Conservation (phyloP, 1,140 invertebrate species). For the Radopholus similis region DNA sequence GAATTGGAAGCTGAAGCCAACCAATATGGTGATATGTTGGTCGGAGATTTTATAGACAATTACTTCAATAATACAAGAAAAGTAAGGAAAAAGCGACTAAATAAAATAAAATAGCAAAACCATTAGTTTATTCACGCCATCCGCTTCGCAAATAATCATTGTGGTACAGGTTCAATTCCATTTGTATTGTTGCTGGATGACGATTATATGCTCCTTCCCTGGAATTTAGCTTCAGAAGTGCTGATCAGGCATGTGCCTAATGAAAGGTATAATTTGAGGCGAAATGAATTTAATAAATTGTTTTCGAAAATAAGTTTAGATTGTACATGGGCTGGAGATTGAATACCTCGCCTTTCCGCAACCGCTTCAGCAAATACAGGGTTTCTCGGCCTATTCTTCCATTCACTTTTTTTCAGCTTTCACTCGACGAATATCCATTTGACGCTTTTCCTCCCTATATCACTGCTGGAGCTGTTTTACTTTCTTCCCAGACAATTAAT, state of each 20-base stretch:
- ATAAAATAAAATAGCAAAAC: neutral
- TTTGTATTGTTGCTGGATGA: constrained; percentile 51
- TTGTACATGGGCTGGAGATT: constrained; percentile 52
- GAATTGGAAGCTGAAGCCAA: constrained; percentile 23
- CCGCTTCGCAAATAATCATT: constrained; percentile 38
- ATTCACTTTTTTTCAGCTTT: constrained; percentile 38
- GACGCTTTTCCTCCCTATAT: constrained; percentile 53
- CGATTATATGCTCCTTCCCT: constrained; percentile 45
- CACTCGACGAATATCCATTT: constrained; percentile 48
- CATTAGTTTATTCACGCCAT: constrained; percentile 40
- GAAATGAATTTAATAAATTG: no score
- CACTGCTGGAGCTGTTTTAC: constrained; percentile 47
- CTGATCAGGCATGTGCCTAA: constrained; percentile 15
- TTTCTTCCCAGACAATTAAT: constrained; percentile 39
- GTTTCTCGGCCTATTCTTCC: constrained; percentile 22
- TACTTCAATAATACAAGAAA: constrained; percentile 55
- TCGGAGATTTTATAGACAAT: constrained; percentile 46
- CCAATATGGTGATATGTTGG: constrained; percentile 33
- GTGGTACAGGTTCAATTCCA: constrained; percentile 27
- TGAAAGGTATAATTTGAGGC: constrained; percentile 26
- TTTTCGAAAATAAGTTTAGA: no score
- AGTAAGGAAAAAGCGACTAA: constrained; percentile 3
- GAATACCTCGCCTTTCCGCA: constrained; percentile 53
- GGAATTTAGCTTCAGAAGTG: constrained; percentile 39
- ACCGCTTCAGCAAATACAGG: constrained; percentile 39